Evolutionary conservation across 2,888 invertebrate species (phyloP), one percentile per base, ranked within the genome.

Genomic region (Xestoiulus laeticollis): DNA sequence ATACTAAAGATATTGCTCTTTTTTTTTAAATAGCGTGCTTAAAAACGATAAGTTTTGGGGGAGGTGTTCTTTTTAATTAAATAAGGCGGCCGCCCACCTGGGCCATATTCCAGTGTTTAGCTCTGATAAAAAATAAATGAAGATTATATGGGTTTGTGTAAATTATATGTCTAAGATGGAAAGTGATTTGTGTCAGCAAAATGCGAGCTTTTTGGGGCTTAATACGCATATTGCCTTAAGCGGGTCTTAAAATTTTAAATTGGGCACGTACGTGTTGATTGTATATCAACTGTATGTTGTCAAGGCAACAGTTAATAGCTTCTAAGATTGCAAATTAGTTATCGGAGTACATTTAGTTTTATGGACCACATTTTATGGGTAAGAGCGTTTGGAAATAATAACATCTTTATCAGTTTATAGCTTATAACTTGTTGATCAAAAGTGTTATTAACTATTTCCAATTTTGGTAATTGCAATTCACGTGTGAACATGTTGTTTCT

Each of bases 121-220:
- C 78, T 30, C 26, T 30, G 78, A 78, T 78, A 78, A 78, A 78
- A 78, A 78, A 30, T 30, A 78, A 78, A 78, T 78, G 78, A 30
- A 78, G 78, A 78, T 78, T 78, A 78, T 30, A 78, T 78, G 26
- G 30, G 30, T 14, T 30, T 1, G 12, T 78, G 78, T 78, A 78
- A 78, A 30, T 78, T 78, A 78, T 78, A 78, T 14, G 30, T 68
- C 22, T 26, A 30, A 14, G 30, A 30, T 30, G 12, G 22, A 78
- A 78, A 2, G 26, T 14, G 30, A 48, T 48, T 5, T 48, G 48
- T 14, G 48, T 48, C 48, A 19, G 48, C 10, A 48, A 48, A 48
- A 48, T 48, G 48, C 48, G 48, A 8, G 14, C 48, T 48, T 48
- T n/a, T 48, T 48, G 48, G 48, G 48, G 48, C 48, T 48, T 48